phyloP scores from a whole-genome alignment of 2,797 vertebrate genomes.

The Pseudochirops corinnae region DNA sequence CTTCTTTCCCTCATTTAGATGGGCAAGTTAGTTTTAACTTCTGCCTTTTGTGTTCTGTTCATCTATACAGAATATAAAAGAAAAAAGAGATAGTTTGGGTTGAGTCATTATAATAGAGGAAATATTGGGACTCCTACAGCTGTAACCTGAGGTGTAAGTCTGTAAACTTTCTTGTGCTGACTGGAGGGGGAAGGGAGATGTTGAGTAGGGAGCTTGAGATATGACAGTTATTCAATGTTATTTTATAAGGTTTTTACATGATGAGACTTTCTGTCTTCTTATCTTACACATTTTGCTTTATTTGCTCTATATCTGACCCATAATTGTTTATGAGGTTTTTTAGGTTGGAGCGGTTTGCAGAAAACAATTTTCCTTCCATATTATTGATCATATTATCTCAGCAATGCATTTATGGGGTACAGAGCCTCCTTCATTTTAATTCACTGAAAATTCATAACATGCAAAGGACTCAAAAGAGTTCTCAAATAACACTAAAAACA shows the following conservation, averaged over 20 bases:
- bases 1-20: not conserved
- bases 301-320: not conserved
- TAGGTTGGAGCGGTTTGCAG: not conserved
- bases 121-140: not conserved
- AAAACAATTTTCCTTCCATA: not conserved
- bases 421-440: not conserved
- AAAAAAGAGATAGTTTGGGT: not conserved
- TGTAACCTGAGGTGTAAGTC: not conserved
- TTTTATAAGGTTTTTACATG: not conserved
- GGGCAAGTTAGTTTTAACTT: not conserved
- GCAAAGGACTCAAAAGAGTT: not conserved
- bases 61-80: not conserved
- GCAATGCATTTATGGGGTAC: not conserved
- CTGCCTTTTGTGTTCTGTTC: not conserved
- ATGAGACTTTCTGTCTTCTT: not conserved
- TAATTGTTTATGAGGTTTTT: not conserved
- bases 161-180: not conserved
- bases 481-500: not conserved
- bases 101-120: not conserved
- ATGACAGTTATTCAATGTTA: not conserved
- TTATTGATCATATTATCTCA: not conserved
- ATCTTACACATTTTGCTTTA: not conserved
- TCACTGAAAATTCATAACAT: not conserved
- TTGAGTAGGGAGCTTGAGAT: not conserved
- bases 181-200: not conserved